Evolutionary conservation across 2,113 vertebrate species (phyloP), one percentile per base, ranked within the genome.

Genomic region (Myxocyprinus asiaticus): DNA sequence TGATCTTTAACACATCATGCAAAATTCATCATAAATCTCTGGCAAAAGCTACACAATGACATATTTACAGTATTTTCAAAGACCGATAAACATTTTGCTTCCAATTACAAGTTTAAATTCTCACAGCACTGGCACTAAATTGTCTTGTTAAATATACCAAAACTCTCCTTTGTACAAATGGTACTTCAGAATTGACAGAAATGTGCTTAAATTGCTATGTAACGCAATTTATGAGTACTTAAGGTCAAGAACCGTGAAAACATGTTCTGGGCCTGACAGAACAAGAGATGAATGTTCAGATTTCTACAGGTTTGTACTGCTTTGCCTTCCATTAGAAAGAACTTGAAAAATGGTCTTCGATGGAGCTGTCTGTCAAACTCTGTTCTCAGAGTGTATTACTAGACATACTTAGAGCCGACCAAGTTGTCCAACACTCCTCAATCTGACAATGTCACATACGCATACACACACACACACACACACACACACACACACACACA

Each of bases 391-490:
- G 22, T 66, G 58, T 59, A 42, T 66, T 44, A 50, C 17, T 45
- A 15, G 59, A 44, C 53, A 71, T 71, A 59, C 73, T 80, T 59
- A 58, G 64, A 69, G 66, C 22, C 22, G 68, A 83, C 67, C 59
- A 59, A 65, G 42, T 48, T 43, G 42, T 68, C 56, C 70, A 17
- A 55, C 51, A 17, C 5, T 62, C 22, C 43, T 61, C 71, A 1
- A 33, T 33, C 22, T 33, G 22, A 33, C 22, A 33, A 33, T 33
- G 22, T 33, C 22, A 33, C 1, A 33, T 3, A 33, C 22, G 3
- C 22, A 33, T 3, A 33, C 22, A 33, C 22, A 33, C 22, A 33
- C 22, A 33, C 22, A 33, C 22, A 33, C 22, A 33, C 22, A 33
- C 22, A 33, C 22, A 33, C 22, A 33, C 22, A 33, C 22, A 33